These are phyloP conservation scores for Eubasilissa splendida DNA, from an alignment of 2,888 invertebrate genomes.

Conservation along the genomic window DNA sequence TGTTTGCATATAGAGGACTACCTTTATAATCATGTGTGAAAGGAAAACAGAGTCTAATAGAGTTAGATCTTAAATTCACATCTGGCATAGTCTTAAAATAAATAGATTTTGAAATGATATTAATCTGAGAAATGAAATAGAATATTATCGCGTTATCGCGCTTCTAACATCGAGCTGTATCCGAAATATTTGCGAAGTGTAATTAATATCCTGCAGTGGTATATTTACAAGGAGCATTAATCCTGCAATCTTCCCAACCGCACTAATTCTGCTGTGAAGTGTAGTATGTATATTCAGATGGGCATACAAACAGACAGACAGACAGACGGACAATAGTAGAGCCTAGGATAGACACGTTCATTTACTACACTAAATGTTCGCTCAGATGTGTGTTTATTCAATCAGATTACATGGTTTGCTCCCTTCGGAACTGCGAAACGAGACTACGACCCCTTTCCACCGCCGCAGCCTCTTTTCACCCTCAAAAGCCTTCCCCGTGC, in stretches of 20 bases:
- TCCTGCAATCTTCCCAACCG: neutral
- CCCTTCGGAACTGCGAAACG: constrained; percentile 13
- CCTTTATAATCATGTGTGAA: too few species aligned
- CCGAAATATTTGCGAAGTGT: too few species aligned
- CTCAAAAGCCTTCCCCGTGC: neutral
- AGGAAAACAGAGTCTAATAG: too few species aligned
- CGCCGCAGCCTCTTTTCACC: neutral
- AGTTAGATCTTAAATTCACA: too few species aligned
- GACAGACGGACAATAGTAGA: constrained; percentile 15
- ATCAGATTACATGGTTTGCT: constrained; percentile 48
- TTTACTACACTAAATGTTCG: constrained; percentile 47
- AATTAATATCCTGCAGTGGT: too few species aligned
- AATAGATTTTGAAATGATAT: too few species aligned
- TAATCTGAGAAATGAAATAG: too few species aligned
- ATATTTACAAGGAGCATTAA: too few species aligned
- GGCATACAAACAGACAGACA: neutral
- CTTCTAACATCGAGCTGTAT: too few species aligned
- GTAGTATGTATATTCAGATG: neutral
- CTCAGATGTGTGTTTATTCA: constrained; percentile 50
- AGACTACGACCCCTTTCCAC: constrained; percentile 7
- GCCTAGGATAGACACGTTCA: constrained; percentile 42
- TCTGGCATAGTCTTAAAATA: too few species aligned
- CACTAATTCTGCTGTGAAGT: neutral
- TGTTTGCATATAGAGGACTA: too few species aligned
- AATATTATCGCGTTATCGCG: too few species aligned